Conservation (phyloP, 1,140 invertebrate species). For the Amphibalanus amphitrite region DNA sequence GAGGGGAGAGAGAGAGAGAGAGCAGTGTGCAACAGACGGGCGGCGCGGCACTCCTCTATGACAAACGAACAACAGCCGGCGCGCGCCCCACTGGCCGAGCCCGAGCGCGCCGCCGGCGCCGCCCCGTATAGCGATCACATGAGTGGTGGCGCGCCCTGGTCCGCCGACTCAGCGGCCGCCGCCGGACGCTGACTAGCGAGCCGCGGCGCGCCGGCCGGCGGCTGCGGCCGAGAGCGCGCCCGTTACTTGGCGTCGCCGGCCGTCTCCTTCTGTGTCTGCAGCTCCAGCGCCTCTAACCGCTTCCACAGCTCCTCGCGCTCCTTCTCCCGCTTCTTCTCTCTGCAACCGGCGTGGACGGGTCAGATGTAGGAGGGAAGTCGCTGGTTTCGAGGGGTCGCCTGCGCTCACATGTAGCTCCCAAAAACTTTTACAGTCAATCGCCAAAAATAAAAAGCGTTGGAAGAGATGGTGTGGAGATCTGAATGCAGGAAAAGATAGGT, state of each 20-base stretch:
- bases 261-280: constrained; percentile 11
- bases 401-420: no score
- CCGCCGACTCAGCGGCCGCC: no score
- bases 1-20: no score
- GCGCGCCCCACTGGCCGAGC: no score
- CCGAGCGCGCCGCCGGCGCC: no score
- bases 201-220: no score
- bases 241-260: constrained; percentile 4
- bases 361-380: constrained; percentile 9
- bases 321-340: constrained; percentile 86
- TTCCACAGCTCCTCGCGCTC: constrained; percentile 90
- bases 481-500: no score
- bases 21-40: not conserved
- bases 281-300: constrained; percentile 38
- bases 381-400: no score
- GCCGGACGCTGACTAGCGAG: not conserved
- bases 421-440: no score
- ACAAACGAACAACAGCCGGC: not conserved
- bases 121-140: not conserved
- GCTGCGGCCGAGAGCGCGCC: constrained; percentile 10
- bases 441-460: no score
- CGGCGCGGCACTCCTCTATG: not conserved
- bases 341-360: constrained; percentile 32
- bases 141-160: not conserved
- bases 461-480: no score